Percentiles rank a stretch among this genome's conserved stretches.
phyloP scores from a whole-genome alignment of 1,140 invertebrate species.

The Venustaconcha ellipsiformis region DNA sequence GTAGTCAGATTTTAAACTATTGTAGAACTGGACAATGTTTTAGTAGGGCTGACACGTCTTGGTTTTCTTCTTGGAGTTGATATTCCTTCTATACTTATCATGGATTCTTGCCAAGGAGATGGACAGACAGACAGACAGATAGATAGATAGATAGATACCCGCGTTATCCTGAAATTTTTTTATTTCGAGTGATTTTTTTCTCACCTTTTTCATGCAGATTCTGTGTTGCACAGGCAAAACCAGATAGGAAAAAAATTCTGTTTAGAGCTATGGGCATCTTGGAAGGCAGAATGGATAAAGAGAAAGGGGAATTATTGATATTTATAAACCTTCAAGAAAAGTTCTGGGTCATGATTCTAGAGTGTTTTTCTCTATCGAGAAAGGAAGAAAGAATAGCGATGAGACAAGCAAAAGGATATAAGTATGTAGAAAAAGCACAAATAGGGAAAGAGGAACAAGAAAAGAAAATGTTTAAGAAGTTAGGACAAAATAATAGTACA shows the following conservation, averaged over 20 bases:
- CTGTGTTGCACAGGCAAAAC: slow-evolving; percentile 57
- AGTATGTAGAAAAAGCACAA: slow-evolving; percentile 35
- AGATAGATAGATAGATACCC: no score
- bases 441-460: slow-evolving; percentile 29
- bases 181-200: neutral
- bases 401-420: slow-evolving; percentile 44
- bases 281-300: slow-evolving; percentile 46
- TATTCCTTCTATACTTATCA: no score
- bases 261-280: slow-evolving; percentile 49
- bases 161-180: no score
- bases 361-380: slow-evolving; percentile 37
- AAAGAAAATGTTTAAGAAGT: slow-evolving; percentile 5
- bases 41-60: no score
- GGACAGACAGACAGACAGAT: no score
- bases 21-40: no score
- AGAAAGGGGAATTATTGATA: slow-evolving; percentile 55
- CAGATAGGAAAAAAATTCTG: slow-evolving; percentile 52
- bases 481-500: slow-evolving; percentile 12
- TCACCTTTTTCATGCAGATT: slow-evolving; percentile 49
- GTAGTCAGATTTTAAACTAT: no score
- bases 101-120: no score
- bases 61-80: no score
- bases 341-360: slow-evolving; percentile 59
- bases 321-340: slow-evolving; percentile 61
- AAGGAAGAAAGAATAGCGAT: slow-evolving; percentile 25